Base-by-base conservation (phyloP, 2,888 invertebrate genomes). In the Byasa hedistus region DNA sequence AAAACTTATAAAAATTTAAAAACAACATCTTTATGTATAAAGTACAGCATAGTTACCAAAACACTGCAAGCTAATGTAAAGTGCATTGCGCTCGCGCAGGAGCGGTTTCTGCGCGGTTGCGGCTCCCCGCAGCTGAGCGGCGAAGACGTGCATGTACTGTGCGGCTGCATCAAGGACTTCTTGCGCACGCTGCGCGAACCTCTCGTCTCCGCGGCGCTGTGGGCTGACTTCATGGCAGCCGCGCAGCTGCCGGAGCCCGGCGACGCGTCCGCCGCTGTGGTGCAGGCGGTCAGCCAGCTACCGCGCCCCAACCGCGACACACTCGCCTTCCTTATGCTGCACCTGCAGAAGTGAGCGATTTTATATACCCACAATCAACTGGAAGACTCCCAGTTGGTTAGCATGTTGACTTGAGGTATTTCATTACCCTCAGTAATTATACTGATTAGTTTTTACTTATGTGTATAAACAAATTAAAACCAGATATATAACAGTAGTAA, bases 291-390 rank as follows among this genome's bases (percentile, higher is more conserved):
- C 73, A 94, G 95, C 24, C 94, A 96, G 72, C 91, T 99, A 76
- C 99, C 99, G 15, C 95, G 95, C 76, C 96, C 99, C 0, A 99
- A 99, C 87, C 93, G 98, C 21, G 99, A 99, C 83, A 98, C 99
- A 0, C 92, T 99, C 64, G 98, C 99, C 0, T 99, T 96, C 89
- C 89, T 99, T 17, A 94, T 98, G 74, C 90, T 98, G 68, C 99
- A 99, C 87, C 93, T 99, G 73, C 97, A 98, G 85, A 93, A 92
- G 95, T 96, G 76, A 79, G 80, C 12, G 1, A 51, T 3, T 23
- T 8, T 17, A 27, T 7, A 5, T 15, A 22, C n/a, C 1, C 19
- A 24, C 39, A 48, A 7, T 8, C 32, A 32, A 10, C 32, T 5
- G 10, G 32, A 32, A 32, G 10, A 32, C 32, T 32, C 32, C 32